phyloP scores from a whole-genome alignment of 2,888 invertebrate species.

The Coenonympha glycerion region DNA sequence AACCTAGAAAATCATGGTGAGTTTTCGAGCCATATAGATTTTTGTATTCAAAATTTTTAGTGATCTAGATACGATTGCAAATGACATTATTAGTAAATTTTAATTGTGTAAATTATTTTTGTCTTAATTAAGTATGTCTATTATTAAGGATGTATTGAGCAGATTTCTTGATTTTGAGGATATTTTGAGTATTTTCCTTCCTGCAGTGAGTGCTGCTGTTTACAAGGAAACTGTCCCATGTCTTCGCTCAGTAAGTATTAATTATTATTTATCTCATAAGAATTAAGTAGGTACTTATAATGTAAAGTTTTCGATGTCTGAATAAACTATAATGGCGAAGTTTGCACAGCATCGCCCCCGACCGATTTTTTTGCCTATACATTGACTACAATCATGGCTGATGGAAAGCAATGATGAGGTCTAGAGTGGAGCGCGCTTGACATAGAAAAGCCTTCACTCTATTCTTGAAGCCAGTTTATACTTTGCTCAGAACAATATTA shows the following conservation, averaged over 20 bases:
- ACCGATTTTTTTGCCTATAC: no score
- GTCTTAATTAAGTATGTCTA: conserved; percentile 63
- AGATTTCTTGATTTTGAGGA: conserved; percentile 32
- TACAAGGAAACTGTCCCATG: conserved; percentile 49
- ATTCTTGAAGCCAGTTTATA: no score
- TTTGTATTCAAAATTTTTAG: conserved; percentile 42
- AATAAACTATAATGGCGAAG: no score
- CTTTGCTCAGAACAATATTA: no score
- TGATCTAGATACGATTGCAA: conserved; percentile 47
- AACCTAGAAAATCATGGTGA: background rate
- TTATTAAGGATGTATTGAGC: conserved; percentile 55
- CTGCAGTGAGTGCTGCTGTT: conserved; percentile 47
- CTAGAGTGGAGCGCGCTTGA: no score
- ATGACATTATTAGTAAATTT: conserved; percentile 38
- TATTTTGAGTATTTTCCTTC: conserved; percentile 34
- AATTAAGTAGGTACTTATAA: no score
- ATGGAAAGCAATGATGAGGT: no score
- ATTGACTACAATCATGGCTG: no score
- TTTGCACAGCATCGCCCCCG: no score
- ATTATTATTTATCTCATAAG: background rate
- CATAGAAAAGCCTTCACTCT: no score
- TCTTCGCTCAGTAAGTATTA: conserved; percentile 45
- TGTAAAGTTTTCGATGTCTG: no score
- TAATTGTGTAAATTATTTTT: conserved; percentile 42
- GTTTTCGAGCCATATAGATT: conserved; percentile 48